Conservation (phyloP, 2,888 invertebrate genomes). For the Anaspis maculata region DNA sequence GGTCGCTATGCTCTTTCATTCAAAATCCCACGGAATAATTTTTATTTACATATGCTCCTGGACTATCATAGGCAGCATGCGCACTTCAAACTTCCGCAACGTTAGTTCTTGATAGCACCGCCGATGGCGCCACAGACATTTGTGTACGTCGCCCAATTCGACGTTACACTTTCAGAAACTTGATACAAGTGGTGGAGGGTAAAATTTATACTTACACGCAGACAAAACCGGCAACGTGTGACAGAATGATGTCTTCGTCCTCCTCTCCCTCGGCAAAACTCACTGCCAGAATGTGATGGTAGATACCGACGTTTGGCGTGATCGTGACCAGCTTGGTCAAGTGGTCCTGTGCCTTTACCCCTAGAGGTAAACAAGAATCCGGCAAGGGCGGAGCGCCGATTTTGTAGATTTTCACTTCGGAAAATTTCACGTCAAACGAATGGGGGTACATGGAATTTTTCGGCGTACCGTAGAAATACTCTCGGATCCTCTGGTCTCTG, state of each 20-base stretch:
- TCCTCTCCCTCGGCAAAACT: constrained; percentile 73
- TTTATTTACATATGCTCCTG: no score
- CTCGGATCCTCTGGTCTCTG: constrained; percentile 73
- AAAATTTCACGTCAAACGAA: constrained; percentile 88
- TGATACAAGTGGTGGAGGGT: no score
- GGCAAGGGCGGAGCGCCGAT: constrained; percentile 90
- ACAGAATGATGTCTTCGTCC: constrained; percentile 78
- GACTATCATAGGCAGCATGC: no score
- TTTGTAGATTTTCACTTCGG: constrained; percentile 84
- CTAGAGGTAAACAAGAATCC: constrained; percentile 92
- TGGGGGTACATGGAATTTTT: constrained; percentile 71
- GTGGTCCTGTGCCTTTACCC: constrained; percentile 90
- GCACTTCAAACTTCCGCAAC: no score
- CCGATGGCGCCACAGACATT: no score
- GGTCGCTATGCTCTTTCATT: no score
- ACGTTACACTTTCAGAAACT: no score
- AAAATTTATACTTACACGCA: constrained; percentile 93
- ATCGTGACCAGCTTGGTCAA: constrained; percentile 80
- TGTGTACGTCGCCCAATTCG: no score
- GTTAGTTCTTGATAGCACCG: no score
- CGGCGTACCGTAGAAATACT: constrained; percentile 94
- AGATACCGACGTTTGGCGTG: constrained; percentile 63
- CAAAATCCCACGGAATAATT: no score
- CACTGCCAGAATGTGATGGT: constrained; percentile 84
- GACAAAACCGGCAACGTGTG: constrained; percentile 84